Evolutionary conservation across 2,888 invertebrate genomes (phyloP).

Genomic region (Stomorhina lunata): DNA sequence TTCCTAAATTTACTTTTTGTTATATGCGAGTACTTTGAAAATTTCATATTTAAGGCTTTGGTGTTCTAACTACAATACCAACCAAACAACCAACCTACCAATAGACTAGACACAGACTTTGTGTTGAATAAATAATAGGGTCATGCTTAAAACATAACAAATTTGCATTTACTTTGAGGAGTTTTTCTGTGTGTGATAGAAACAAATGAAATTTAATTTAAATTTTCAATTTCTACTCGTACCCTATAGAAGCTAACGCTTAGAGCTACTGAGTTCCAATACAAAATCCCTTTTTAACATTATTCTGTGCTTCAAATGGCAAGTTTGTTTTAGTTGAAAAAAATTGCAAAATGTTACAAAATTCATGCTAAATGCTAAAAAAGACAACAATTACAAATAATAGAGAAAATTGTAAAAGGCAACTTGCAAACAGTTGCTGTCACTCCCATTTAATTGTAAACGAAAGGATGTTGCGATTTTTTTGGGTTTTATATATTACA

Average conservation of each 20-base stretch:
- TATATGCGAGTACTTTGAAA: not conserved
- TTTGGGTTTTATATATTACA: slow-evolving; percentile 64
- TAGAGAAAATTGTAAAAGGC: slow-evolving; percentile 35
- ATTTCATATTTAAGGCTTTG: slow-evolving; percentile 10
- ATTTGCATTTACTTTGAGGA: slow-evolving; percentile 35
- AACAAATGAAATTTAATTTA: slow-evolving; percentile 58
- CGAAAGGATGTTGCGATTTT: slow-evolving; percentile 75
- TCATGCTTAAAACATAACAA: slow-evolving; percentile 32
- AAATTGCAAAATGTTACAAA: not conserved
- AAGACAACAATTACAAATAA: slow-evolving; percentile 20
- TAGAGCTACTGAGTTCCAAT: not conserved
- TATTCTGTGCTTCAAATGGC: slow-evolving; percentile 1
- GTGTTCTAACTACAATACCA: too few species aligned
- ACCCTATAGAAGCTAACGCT: not conserved
- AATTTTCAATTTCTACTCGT: slow-evolving; percentile 39
- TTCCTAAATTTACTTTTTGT: slow-evolving; percentile 16
- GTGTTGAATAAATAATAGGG: slow-evolving; percentile 56
- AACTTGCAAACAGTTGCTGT: slow-evolving; percentile 63
- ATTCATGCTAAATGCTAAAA: slow-evolving; percentile 17
- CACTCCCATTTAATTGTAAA: slow-evolving; percentile 73
- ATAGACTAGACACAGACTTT: slow-evolving; percentile 4
- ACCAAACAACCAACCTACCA: not conserved
- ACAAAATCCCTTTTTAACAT: not conserved
- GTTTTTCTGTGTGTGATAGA: slow-evolving; percentile 34
- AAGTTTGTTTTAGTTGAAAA: not conserved